Evolutionary conservation across 2,797 vertebrate genomes (phyloP).

Genomic region (Manis pentadactyla): DNA sequence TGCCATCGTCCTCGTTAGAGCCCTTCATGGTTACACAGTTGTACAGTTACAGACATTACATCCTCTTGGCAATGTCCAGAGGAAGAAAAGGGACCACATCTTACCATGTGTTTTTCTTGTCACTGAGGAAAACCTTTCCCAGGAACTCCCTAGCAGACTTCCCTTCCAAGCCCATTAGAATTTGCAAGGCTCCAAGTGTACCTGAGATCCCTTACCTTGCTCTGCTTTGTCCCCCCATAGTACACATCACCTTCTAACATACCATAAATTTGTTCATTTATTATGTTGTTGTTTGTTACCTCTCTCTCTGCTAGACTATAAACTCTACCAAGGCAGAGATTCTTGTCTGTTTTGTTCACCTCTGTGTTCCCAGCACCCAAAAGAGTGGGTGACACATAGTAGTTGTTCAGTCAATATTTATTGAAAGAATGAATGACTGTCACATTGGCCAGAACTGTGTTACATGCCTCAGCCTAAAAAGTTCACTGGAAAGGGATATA

Average conservation of each 20-base stretch:
- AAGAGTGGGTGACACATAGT: not conserved
- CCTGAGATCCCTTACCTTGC: not conserved
- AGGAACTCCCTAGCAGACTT: not conserved
- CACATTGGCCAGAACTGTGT: not conserved
- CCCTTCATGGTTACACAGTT: not conserved
- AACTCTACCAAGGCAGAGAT: not conserved
- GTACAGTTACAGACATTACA: not conserved
- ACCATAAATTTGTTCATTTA: not conserved
- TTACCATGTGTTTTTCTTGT: not conserved
- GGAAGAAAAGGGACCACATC: not conserved
- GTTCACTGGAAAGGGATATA: not conserved
- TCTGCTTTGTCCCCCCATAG: not conserved
- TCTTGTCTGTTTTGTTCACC: not conserved
- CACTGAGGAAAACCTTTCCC: not conserved
- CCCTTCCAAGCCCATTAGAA: not conserved
- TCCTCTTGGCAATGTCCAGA: not conserved
- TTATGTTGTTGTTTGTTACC: not conserved
- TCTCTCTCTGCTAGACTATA: not conserved
- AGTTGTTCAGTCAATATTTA: not conserved
- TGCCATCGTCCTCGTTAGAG: not conserved
- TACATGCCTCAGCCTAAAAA: not conserved
- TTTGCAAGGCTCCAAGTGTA: not conserved
- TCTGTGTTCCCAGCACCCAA: not conserved
- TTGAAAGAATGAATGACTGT: not conserved
- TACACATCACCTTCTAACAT: not conserved